These are phyloP conservation scores for Drosophila mauritiana DNA, from an alignment of 1,140 invertebrate genomes.

Conservation along the genomic window DNA sequence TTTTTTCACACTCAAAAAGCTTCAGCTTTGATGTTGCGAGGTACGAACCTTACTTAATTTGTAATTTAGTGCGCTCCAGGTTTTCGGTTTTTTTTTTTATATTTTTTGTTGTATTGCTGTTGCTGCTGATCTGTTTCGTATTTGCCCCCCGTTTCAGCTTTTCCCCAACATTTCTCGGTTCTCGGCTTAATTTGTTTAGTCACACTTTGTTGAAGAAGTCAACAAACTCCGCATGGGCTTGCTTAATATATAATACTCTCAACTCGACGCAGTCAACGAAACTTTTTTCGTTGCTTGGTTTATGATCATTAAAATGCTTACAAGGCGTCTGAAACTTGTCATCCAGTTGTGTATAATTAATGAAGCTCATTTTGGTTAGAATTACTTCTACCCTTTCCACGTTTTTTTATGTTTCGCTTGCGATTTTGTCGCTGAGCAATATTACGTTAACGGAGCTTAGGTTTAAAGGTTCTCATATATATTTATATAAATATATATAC, in stretches of 20 bases:
- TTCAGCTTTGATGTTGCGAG: slow-evolving; percentile 43
- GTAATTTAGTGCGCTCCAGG: slow-evolving; percentile 60
- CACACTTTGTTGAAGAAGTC: slow-evolving; percentile 81
- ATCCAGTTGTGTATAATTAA: slow-evolving; percentile 72
- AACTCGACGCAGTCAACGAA: slow-evolving; percentile 33
- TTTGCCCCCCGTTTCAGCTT: slow-evolving; percentile 5
- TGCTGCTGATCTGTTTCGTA: slow-evolving; percentile 26
- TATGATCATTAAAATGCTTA: slow-evolving; percentile 67
- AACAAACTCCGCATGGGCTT: slow-evolving; percentile 78
- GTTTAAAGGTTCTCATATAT: neutral
- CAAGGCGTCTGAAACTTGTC: slow-evolving; percentile 62
- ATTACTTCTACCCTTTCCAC: slow-evolving; percentile 24
- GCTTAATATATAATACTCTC: slow-evolving; percentile 55
- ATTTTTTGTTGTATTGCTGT: slow-evolving; percentile 14
- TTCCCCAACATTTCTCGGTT: slow-evolving; percentile 35
- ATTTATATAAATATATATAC: neutral
- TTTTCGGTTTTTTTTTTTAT: slow-evolving; percentile 30
- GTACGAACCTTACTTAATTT: slow-evolving; percentile 66
- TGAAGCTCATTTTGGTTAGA: slow-evolving; percentile 53
- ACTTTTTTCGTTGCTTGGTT: slow-evolving; percentile 44
- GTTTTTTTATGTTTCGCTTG: slow-evolving; percentile 11
- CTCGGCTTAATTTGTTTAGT: slow-evolving; percentile 79
- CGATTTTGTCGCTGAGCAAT: slow-evolving; percentile 13
- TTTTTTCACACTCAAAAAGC: slow-evolving; percentile 63
- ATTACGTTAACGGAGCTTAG: slow-evolving; percentile 26